Percentiles rank a stretch among this genome's conserved stretches.
These are phyloP conservation scores for Leptodactylus fuscus DNA, from an alignment of 2,113 vertebrate genomes.

Conservation along the genomic window DNA sequence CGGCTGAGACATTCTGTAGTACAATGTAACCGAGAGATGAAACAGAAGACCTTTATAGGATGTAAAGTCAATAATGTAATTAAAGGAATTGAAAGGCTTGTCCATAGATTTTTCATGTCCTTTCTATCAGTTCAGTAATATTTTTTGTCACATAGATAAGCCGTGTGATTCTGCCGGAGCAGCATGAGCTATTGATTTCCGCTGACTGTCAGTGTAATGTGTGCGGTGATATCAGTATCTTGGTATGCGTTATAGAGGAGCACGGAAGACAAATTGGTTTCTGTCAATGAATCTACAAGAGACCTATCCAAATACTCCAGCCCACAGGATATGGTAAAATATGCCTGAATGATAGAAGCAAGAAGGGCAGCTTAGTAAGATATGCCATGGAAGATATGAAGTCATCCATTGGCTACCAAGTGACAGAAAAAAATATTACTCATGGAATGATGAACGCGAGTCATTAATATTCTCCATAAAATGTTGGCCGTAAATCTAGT, in stretches of 20 bases:
- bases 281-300: slow-evolving; percentile 39
- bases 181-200: background rate
- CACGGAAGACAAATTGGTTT: slow-evolving; percentile 18
- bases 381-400: background rate
- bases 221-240: slow-evolving; percentile 33
- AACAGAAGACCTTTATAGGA: background rate
- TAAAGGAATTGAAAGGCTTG: background rate
- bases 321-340: slow-evolving; percentile 38
- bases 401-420: slow-evolving; percentile 17
- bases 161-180: background rate
- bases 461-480: slow-evolving; percentile 23
- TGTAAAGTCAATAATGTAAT: background rate
- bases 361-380: slow-evolving; percentile 1
- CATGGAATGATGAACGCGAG: slow-evolving; percentile 16
- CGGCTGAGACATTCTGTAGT: background rate
- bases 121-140: background rate
- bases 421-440: slow-evolving; percentile 25
- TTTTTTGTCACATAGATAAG: background rate
- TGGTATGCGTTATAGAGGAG: slow-evolving; percentile 19
- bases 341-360: slow-evolving; percentile 20
- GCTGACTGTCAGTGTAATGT: slow-evolving; percentile 9
- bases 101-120: slow-evolving; percentile 3
- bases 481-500: background rate
- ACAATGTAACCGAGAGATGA: background rate
- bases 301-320: slow-evolving; percentile 16